Percentiles rank a stretch among this genome's conserved stretches.
These are phyloP conservation scores for Diaperis boleti DNA, from an alignment of 2,888 invertebrate genomes.

Conservation along the genomic window DNA sequence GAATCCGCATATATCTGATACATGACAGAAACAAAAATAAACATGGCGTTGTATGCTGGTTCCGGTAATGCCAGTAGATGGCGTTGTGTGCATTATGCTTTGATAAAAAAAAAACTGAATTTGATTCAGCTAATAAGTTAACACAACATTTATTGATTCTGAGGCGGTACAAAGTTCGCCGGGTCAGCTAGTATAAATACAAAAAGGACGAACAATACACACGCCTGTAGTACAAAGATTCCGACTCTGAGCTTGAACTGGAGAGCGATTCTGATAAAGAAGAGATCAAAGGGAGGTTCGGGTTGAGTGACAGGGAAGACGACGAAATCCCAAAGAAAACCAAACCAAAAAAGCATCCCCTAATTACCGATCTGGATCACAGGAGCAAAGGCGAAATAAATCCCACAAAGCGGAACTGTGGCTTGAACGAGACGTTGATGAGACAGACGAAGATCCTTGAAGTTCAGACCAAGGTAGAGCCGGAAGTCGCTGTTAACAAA, in stretches of 20 bases:
- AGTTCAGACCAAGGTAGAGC: conserved; percentile 65
- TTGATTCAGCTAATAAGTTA: no score
- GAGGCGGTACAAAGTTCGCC: no score
- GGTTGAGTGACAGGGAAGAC: conserved; percentile 76
- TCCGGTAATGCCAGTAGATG: no score
- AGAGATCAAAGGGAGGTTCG: conserved; percentile 71
- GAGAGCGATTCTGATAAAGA: conserved; percentile 71
- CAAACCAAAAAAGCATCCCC: conserved; percentile 72
- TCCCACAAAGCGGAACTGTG: conserved; percentile 86
- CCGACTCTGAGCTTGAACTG: conserved; percentile 74
- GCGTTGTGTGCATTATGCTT: no score
- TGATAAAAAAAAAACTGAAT: no score
- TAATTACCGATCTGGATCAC: conserved; percentile 84
- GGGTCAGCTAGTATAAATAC: no score
- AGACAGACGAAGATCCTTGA: conserved; percentile 89
- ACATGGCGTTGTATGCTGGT: no score
- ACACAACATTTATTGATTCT: no score
- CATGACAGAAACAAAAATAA: no score
- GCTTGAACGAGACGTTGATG: conserved; percentile 88
- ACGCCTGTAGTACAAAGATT: conserved; percentile 77
- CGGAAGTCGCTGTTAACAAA: conserved; percentile 58
- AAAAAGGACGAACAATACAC: conserved; percentile 75
- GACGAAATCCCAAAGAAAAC: conserved; percentile 47
- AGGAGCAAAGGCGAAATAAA: conserved; percentile 79
- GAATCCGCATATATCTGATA: no score